Evolutionary conservation across 2,797 vertebrate genomes (phyloP), one percentile per base, ranked within the genome.

Genomic region (Clamator glandarius): DNA sequence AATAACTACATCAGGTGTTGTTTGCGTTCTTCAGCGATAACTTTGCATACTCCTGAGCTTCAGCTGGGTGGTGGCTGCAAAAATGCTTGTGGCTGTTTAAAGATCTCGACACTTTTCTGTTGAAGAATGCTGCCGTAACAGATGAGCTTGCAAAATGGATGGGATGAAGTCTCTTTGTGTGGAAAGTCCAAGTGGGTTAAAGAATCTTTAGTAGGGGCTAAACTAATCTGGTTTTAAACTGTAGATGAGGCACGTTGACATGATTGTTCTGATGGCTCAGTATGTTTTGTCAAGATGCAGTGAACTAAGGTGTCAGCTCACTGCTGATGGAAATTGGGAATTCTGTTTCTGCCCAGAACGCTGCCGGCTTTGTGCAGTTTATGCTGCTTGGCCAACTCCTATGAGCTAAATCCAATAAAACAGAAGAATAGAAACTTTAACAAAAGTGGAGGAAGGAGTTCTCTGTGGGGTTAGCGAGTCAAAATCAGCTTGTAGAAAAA

Each of bases 301-400:
- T 25, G 36, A 75, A 68, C 68, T 63, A 80, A 8, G 3, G 41
- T 57, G 69, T 1, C 4, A 1, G 64, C 77, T 93, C 3, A 0
- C 57, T 83, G 57, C 72, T 85, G 82, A n/a, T 33, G 46, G 73
- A 72, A 93, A 36, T 35, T 3, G 6, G 46, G 41, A 75, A 31
- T 77, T 80, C 54, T 78, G 1, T 70, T 87, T 85, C 79, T 93
- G 72, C 61, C 58, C 66, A 23, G 79, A 89, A 87, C 80, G 46
- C 67, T 55, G 17, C 74, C 1, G 11, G 20, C 58, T 87, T 64
- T 68, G 44, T 75, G 79, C 62, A 51, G 46, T 64, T 66, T 42
- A 36, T 96, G 89, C 64, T 93, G 75, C 76, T 87, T 75, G 58
- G 50, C 50, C 42, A 62, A 9, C 54, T 86, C 42, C 58, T 17